Percentiles rank a stretch among this genome's conserved stretches.
These are phyloP conservation scores for Drosophila prosaltans DNA, from an alignment of 1,140 invertebrate genomes.

Conservation along the genomic window DNA sequence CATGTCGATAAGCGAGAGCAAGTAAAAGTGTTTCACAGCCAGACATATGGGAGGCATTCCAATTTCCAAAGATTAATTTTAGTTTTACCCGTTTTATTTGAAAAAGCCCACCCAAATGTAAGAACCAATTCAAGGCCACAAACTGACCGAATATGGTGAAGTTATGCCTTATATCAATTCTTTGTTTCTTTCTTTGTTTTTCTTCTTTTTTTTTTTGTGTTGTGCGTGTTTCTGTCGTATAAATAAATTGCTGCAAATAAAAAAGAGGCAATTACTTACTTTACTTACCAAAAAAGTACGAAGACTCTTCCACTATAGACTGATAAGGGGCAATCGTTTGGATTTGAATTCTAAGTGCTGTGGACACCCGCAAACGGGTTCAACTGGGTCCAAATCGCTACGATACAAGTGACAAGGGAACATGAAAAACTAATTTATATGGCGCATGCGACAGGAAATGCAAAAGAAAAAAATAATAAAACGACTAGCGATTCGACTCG, in stretches of 20 bases:
- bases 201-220: not conserved
- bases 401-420: conserved; percentile 74
- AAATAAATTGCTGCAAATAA: conserved; percentile 34
- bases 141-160: conserved; percentile 34
- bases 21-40: conserved; percentile 68
- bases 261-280: conserved; percentile 51
- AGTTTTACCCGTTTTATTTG: not conserved
- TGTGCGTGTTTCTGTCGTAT: conserved; percentile 40
- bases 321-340: conserved; percentile 64
- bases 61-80: not conserved
- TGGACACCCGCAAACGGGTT: conserved; percentile 69
- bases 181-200: not conserved
- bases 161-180: not conserved
- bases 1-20: conserved; percentile 54
- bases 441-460: conserved; percentile 66
- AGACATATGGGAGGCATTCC: not conserved
- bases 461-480: conserved; percentile 11
- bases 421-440: conserved; percentile 79
- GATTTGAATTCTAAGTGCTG: conserved; percentile 52
- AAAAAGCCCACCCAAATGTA: not conserved
- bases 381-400: conserved; percentile 51
- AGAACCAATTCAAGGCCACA: conserved; percentile 27
- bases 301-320: conserved; percentile 16
- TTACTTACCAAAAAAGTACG: conserved; percentile 50
- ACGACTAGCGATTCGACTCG: conserved; percentile 28